Evolutionary conservation across 2,797 vertebrate species (phyloP).

Genomic region (Tinamus major): DNA sequence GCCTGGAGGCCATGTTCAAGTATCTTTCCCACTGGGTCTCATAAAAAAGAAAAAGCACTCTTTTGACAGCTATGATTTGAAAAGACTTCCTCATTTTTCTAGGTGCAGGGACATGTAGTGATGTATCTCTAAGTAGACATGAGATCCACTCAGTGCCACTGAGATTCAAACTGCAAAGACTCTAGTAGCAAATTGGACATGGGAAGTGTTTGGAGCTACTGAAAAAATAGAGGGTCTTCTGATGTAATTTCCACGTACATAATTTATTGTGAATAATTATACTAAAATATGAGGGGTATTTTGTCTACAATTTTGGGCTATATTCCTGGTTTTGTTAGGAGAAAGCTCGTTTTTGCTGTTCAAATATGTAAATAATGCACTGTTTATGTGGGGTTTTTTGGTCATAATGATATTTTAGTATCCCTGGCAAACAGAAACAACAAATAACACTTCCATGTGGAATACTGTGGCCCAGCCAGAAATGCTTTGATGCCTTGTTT

Average conservation of each 20-base stretch:
- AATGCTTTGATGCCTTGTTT: not conserved
- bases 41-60: not conserved
- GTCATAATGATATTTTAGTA: not conserved
- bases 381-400: not conserved
- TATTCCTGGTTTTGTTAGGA: not conserved
- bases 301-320: not conserved
- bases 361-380: not conserved
- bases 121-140: not conserved
- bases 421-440: rapidly evolving
- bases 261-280: not conserved
- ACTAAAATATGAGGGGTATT: rapidly evolving
- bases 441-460: not conserved
- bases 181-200: not conserved
- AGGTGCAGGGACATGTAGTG: not conserved
- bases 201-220: not conserved
- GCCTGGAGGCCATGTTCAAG: not conserved
- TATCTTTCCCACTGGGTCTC: not conserved
- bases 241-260: not conserved
- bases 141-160: not conserved
- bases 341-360: not conserved
- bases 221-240: not conserved
- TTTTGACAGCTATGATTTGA: not conserved
- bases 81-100: not conserved
- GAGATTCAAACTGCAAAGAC: not conserved
- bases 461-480: not conserved